A percentile compares a stretch with the other conserved stretches of the same genome.
These are phyloP conservation scores for Microplitis demolitor DNA, from an alignment of 1,140 invertebrate genomes.

Conservation along the genomic window DNA sequence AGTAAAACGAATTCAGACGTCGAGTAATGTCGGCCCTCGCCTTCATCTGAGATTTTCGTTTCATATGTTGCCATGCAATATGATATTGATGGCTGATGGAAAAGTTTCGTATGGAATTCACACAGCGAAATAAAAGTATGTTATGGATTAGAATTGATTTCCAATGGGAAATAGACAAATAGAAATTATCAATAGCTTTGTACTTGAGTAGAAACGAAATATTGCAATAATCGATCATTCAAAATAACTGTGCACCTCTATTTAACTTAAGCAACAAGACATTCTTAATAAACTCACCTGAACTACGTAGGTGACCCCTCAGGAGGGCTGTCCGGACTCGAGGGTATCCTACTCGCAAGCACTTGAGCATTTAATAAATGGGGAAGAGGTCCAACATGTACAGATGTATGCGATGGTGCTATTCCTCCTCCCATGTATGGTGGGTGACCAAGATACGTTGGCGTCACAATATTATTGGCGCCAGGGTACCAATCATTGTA, in stretches of 20 bases:
- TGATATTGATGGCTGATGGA: too few relatives aligned
- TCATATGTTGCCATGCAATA: too few relatives aligned
- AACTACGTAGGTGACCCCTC: conserved; percentile 40
- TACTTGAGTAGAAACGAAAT: background rate
- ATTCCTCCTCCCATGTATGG: conserved; percentile 37
- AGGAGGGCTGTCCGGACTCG: conserved; percentile 39
- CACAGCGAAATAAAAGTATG: too few relatives aligned
- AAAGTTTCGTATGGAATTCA: too few relatives aligned
- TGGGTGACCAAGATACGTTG: conserved; percentile 42
- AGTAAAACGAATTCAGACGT: too few relatives aligned
- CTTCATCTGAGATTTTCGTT: too few relatives aligned
- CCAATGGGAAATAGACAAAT: too few relatives aligned
- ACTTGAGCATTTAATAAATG: conserved; percentile 34
- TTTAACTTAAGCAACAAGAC: too few relatives aligned
- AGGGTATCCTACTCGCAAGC: conserved; percentile 29
- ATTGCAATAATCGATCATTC: background rate
- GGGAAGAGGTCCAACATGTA: conserved; percentile 30
- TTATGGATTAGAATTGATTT: too few relatives aligned
- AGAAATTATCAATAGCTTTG: too few relatives aligned
- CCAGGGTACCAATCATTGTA: conserved; percentile 29
- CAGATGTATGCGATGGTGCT: conserved; percentile 26
- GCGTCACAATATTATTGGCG: conserved; percentile 29
- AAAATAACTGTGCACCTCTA: background rate
- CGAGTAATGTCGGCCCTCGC: too few relatives aligned
- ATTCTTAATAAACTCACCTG: conserved; percentile 36